Evolutionary conservation across 2,113 vertebrate genomes (phyloP).

Genomic region (Craseonycteris thonglongyai): DNA sequence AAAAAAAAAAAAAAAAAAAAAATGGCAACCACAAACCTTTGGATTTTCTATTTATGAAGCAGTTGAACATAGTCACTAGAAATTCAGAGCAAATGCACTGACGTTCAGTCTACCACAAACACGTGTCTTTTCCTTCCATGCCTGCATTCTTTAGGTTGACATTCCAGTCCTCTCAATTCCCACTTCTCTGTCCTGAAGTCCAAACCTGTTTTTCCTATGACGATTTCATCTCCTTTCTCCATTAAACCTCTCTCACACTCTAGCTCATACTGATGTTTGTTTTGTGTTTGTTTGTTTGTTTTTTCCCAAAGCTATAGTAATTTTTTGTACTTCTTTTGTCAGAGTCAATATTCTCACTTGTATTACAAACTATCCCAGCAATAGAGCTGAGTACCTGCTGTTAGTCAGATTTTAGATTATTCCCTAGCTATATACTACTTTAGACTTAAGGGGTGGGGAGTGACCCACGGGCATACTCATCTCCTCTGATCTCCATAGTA

Average conservation of each 20-base stretch:
- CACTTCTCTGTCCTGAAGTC: not conserved
- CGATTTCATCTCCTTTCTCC: not conserved
- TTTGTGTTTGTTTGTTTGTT: not conserved
- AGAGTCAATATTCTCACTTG: not conserved
- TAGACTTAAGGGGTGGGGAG: not conserved
- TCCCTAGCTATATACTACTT: not conserved
- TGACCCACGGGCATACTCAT: fast-evolving
- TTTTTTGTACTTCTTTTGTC: not conserved
- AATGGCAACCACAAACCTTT: too few species aligned
- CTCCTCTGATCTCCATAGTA: too few species aligned
- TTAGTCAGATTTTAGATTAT: not conserved
- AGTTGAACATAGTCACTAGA: not conserved
- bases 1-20: too few species aligned
- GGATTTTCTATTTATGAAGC: not conserved
- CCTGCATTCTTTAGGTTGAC: fast-evolving
- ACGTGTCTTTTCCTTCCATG: not conserved
- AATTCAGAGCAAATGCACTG: not conserved
- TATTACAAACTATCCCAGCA: not conserved
- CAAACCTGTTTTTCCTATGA: not conserved
- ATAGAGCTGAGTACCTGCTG: not conserved
- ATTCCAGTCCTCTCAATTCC: not conserved
- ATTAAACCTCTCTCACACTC: not conserved
- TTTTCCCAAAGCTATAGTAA: not conserved
- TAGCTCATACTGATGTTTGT: not conserved
- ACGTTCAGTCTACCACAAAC: not conserved